Conservation (phyloP, 2,113 vertebrate species). For the Tenebrosternarchus preto region DNA sequence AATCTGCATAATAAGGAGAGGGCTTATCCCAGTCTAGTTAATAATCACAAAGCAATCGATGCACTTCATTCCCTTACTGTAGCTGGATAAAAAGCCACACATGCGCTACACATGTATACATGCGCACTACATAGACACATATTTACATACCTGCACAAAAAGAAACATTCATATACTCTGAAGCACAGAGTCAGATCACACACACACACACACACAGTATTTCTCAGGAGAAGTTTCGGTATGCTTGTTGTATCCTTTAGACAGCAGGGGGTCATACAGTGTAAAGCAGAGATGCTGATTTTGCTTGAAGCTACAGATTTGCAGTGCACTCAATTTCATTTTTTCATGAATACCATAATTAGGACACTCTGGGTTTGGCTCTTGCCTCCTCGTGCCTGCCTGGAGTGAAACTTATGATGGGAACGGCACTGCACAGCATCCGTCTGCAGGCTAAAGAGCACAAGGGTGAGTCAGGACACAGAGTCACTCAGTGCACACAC, state of each 20-base stretch:
- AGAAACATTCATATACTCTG: conserved; percentile 8
- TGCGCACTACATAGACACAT: conserved; percentile 1
- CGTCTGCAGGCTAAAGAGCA: conserved; percentile 33
- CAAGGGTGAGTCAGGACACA: conserved; percentile 4
- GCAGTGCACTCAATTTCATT: conserved; percentile 67
- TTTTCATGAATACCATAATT: conserved; percentile 76
- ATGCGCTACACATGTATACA: conserved; percentile 20
- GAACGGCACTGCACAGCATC: conserved; percentile 13
- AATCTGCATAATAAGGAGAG: conserved; percentile 99
- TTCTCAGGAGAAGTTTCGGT: conserved; percentile 74
- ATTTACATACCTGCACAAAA: background rate
- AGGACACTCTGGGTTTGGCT: conserved; percentile 68
- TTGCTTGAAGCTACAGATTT: conserved; percentile 77
- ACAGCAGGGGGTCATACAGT: conserved; percentile 80
- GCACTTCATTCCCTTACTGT: conserved; percentile 96
- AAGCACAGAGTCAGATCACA: background rate
- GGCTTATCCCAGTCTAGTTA: conserved; percentile 98
- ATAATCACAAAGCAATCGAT: conserved; percentile 98
- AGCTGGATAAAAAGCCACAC: conserved; percentile 61
- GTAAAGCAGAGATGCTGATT: conserved; percentile 79
- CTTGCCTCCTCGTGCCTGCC: conserved; percentile 44
- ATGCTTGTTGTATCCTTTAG: conserved; percentile 74
- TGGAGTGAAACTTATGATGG: conserved; percentile 3
- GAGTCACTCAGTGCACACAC: conserved; percentile 1
- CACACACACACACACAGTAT: background rate